Evolutionary conservation across 2,888 invertebrate genomes (phyloP).

Genomic region (Lepidocyrtoides sp.): DNA sequence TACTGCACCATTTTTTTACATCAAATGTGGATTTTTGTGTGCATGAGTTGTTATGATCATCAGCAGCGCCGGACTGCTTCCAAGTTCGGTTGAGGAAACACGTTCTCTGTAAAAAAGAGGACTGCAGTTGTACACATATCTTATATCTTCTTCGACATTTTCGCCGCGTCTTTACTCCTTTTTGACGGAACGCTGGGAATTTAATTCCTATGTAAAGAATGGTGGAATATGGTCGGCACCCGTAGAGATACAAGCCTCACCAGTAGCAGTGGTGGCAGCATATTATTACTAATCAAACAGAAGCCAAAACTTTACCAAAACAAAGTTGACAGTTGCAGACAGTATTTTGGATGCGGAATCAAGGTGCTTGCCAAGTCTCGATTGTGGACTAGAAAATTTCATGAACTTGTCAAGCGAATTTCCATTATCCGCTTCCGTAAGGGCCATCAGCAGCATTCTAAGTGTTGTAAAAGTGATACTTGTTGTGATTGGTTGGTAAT

Average conservation of each 20-base stretch:
- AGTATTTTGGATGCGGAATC: slow-evolving; percentile 74
- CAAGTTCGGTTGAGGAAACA: not conserved
- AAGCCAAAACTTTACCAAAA: slow-evolving; percentile 76
- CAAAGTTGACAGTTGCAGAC: slow-evolving; percentile 74
- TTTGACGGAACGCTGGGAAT: slow-evolving; percentile 66
- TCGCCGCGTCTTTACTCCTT: slow-evolving; percentile 1
- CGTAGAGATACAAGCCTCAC: slow-evolving; percentile 80
- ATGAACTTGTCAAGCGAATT: slow-evolving; percentile 48
- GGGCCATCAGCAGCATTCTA: slow-evolving; percentile 66
- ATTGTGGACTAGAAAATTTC: slow-evolving; percentile 73
- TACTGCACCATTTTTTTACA: slow-evolving; percentile 7
- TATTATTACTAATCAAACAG: slow-evolving; percentile 76
- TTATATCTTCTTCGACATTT: not conserved
- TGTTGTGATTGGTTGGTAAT: slow-evolving; percentile 77
- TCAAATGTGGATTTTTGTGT: slow-evolving; percentile 9
- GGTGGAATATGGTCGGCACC: slow-evolving; percentile 83
- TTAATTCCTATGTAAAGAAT: slow-evolving; percentile 78
- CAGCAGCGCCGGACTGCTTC: not conserved
- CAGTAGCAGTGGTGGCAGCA: slow-evolving; percentile 80
- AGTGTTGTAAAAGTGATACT: slow-evolving; percentile 74
- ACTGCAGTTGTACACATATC: not conserved
- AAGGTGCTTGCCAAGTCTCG: slow-evolving; percentile 73
- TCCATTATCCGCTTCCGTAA: slow-evolving; percentile 66
- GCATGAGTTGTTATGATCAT: not conserved
- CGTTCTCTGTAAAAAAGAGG: not conserved